Base-by-base conservation (phyloP, 2,797 vertebrate genomes). In the Iguana delicatissima region DNA sequence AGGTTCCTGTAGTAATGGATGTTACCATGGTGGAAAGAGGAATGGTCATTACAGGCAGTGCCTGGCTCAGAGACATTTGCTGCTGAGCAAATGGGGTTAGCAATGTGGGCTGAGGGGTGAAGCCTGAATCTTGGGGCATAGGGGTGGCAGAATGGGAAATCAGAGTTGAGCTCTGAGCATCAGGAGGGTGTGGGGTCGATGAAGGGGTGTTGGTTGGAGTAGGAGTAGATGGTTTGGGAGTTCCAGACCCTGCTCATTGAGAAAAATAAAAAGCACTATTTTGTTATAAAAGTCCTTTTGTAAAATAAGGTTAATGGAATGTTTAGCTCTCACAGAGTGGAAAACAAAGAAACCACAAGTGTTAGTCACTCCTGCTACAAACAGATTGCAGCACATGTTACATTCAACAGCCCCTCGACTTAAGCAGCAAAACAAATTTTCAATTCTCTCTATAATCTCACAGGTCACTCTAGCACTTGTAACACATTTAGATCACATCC, bases 191-290 rank as follows among this genome's bases (percentile, higher is more conserved):
- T 87, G 99, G 99, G 91, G 98, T 98, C 91, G 99, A 99, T 97
- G 99, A 99, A 77, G 98, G 99, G 94, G 98, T 99, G 97, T 98
- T 98, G 96, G 98, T 98, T 96, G 99, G 98, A 89, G 99, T 99
- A 96, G 99, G 99, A 95, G 98, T 98, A 96, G 99, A 99, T 97
- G 99, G 98, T 97, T 99, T 99, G 95, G 99, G 98, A 95, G 99
- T 99, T 97, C 99, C 99, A 94, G 99, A 99, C 98, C 99, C 99
- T 99, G 96, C 96, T 98, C 97, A 97, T 97, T 97, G 97, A 98
- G 97, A 98, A 94, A 96, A 95, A 97, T 97, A 97, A 97, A 97
- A 97, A 97, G 96, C 95, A 96, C 97, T 97, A 96, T 97, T 98
- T 98, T 95, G 97, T 98, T 97, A 98, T 95, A 97, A 97, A 97